Evolutionary conservation across 2,113 vertebrate genomes (phyloP).

Genomic region (Dasypus novemcinctus): DNA sequence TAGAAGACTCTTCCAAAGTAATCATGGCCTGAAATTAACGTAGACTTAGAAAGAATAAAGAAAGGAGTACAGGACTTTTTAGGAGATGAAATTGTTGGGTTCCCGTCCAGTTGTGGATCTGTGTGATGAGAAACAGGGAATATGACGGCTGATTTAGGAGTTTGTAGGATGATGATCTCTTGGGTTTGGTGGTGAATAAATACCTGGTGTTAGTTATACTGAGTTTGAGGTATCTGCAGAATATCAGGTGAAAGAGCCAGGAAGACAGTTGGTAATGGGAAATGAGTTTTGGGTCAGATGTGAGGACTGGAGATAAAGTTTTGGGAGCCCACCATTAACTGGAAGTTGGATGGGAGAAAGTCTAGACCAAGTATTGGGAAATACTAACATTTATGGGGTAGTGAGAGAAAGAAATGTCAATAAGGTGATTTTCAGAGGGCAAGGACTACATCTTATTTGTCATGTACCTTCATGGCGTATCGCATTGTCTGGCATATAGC

Average conservation of each 20-base stretch:
- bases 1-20: neutral
- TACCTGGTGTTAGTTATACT: neutral
- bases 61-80: neutral
- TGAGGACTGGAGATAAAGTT: neutral
- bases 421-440: neutral
- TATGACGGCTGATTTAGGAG: neutral
- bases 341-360: neutral
- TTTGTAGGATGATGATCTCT: neutral
- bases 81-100: neutral
- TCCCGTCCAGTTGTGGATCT: neutral
- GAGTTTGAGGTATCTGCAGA: neutral
- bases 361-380: neutral
- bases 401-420: neutral
- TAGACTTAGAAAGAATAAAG: neutral
- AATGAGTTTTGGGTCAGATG: neutral
- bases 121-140: neutral
- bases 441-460: neutral
- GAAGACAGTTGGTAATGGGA: neutral
- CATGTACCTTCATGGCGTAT: neutral
- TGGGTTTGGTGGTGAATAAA: neutral
- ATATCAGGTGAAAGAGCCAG: neutral
- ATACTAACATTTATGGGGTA: neutral
- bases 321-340: neutral
- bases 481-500: neutral
- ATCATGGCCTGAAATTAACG: neutral